Base-by-base conservation (phyloP, 1,140 invertebrate genomes). In the Cyclargus thomasi region DNA sequence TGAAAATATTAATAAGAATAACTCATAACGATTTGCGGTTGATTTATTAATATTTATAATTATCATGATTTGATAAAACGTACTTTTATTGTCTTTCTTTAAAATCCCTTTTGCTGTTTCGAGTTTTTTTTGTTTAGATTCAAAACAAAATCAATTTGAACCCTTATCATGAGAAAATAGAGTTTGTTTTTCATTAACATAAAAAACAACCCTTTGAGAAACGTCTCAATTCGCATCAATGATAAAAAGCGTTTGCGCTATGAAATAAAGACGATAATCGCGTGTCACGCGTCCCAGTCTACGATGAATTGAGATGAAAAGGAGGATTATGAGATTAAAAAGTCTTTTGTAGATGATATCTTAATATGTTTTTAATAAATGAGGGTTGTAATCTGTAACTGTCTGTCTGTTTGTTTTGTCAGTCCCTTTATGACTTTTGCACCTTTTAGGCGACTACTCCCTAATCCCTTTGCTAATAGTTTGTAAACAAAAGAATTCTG, bases 281-380 rank as follows among this genome's bases (percentile, higher is more conserved):
- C 36, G 23, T 79, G 72, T 66, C 73, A 68, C 64, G 62, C 63
- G 67, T 76, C 65, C 73, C 73, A 67, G 74, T 72, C 74, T 70
- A 72, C 70, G 76, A 72, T 73, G 73, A 78, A 71, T 77, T 73
- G 66, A 21, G 72, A 71, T 77, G 76, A 82, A 85, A 78, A 72
- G 77, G 79, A 80, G 83, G 86, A 86, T 87, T 86, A 86, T 77
- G 65, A 72, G 77, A 80, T 82, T 82, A 78, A 75, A 84, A 86
- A 84, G 75, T 63, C 69, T 69, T 82, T 86, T 83, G 80, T 83
- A 78, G 86, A 89, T 89, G 80, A 85, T 88, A 89, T 89, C 85
- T 87, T 89, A 88, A 89, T 89, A 82, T 83, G 80, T 75, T 84
- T 87, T 81, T 86, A 82, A 88, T 86, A 81, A 87, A 84, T 79